Evolutionary conservation across 2,888 invertebrate genomes (phyloP).

Genomic region (Heliothis peltigera): DNA sequence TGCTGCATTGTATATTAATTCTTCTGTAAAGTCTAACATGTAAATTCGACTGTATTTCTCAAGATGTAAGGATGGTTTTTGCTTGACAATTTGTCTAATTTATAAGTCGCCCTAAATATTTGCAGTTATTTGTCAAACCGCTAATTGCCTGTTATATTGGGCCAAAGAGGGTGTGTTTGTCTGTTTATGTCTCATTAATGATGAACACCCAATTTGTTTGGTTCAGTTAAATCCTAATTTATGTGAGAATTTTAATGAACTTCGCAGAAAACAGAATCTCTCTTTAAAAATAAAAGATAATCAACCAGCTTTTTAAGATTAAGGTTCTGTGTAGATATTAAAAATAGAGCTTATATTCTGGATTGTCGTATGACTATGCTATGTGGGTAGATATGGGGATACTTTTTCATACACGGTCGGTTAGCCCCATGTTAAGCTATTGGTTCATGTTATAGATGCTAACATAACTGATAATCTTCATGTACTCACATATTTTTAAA

Average conservation of each 20-base stretch:
- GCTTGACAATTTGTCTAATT: conserved; percentile 39
- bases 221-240: conserved; percentile 52
- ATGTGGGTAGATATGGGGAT: too few species aligned
- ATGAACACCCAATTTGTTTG: conserved; percentile 60
- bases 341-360: too few species aligned
- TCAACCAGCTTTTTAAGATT: too few species aligned
- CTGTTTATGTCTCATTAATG: conserved; percentile 76
- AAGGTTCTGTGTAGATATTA: too few species aligned
- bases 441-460: too few species aligned
- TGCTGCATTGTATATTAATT: conserved; percentile 75
- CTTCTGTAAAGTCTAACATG: conserved; percentile 1
- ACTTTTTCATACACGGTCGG: too few species aligned
- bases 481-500: too few species aligned
- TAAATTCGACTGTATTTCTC: conserved; percentile 39
- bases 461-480: too few species aligned
- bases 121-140: conserved; percentile 80
- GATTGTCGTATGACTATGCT: too few species aligned
- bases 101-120: conserved; percentile 72
- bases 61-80: conserved; percentile 32
- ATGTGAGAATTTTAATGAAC: conserved; percentile 43
- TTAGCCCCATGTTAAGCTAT: too few species aligned
- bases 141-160: conserved; percentile 80
- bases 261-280: neutral
- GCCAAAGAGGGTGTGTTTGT: conserved; percentile 66
- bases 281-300: neutral